phyloP scores from a whole-genome alignment of 1,140 invertebrate species.

The Pentalonia nigronervosa region DNA sequence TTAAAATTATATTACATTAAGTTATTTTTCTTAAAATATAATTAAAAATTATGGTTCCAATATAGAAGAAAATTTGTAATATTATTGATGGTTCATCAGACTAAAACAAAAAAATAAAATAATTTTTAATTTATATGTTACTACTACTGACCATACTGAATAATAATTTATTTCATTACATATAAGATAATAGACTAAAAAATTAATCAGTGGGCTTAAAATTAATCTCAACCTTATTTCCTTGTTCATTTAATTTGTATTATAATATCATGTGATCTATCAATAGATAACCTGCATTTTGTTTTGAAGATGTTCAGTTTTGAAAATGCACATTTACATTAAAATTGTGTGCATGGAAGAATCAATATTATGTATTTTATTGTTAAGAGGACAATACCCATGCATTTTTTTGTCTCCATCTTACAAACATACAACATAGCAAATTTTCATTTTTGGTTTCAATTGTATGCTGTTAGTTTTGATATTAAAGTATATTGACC shows the following conservation, averaged over 20 bases:
- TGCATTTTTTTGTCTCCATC: too few species aligned
- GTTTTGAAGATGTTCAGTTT: too few species aligned
- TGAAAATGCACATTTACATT: neutral
- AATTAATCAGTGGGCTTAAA: neutral
- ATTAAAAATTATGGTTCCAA: constrained; percentile 34
- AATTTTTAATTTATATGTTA: neutral
- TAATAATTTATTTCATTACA: neutral
- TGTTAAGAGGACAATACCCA: neutral
- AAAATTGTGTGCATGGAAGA: neutral
- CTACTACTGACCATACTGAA: neutral
- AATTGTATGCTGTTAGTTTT: too few species aligned
- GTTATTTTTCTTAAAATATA: constrained; percentile 28
- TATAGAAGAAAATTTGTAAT: constrained; percentile 24
- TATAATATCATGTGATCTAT: neutral
- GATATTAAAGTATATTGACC: too few species aligned
- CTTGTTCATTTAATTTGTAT: neutral
- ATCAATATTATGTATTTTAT: neutral
- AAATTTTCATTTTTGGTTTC: too few species aligned
- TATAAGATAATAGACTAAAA: neutral
- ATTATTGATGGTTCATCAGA: constrained; percentile 24
- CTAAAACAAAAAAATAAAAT: constrained; percentile 46
- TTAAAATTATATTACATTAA: neutral
- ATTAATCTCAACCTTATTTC: neutral
- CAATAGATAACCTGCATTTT: neutral
- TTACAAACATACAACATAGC: too few species aligned